Evolutionary conservation across 1,140 invertebrate species (phyloP), one percentile per base, ranked within the genome.

Genomic region (Tetragonula clypearis): DNA sequence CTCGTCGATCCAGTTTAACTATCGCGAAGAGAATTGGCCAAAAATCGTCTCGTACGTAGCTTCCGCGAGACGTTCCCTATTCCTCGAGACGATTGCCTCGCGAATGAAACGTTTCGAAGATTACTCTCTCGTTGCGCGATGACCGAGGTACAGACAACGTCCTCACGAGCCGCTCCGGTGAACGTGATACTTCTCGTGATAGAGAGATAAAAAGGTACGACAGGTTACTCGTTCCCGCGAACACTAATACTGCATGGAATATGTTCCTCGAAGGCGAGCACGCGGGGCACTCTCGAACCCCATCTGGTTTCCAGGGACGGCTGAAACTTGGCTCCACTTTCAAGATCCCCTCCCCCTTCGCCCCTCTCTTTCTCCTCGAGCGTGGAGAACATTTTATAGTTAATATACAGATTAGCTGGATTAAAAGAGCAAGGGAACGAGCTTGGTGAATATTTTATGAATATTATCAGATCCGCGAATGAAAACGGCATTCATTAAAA

Each of bases 241-340:
- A 88, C 85, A 94, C 93, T 94, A 92, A 94, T 93, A 93, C 90
- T 88, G 85, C 87, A 89, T 87, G 89, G 78, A 49, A 86, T 81
- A 93, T 88, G 83, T 75, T 88, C 87, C 30, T 65, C 77, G 87
- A 92, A 94, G 92, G 91, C 88, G 89, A 93, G 84, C 91, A 90
- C 91, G 89, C 90, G 87, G 89, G 79, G 88, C 86, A 93, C 93
- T 93, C 93, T 93, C 92, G 92, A 90, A 91, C 88, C 86, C 86
- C 88, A 84, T 90, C 88, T 87, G 86, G 78, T 73, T 69, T 73
- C 65, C 89, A 90, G 88, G 80, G 83, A 82, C 88, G 88, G 66
- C 73, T 60, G 74, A 83, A 62, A 77, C n/a, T 49, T 72, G 84
- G 78, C 62, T 65, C 78, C 73, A 86, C 75, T 65, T 85, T 85